phyloP scores from a whole-genome alignment of 1,140 invertebrate genomes.

The Drosophila carrolli region DNA sequence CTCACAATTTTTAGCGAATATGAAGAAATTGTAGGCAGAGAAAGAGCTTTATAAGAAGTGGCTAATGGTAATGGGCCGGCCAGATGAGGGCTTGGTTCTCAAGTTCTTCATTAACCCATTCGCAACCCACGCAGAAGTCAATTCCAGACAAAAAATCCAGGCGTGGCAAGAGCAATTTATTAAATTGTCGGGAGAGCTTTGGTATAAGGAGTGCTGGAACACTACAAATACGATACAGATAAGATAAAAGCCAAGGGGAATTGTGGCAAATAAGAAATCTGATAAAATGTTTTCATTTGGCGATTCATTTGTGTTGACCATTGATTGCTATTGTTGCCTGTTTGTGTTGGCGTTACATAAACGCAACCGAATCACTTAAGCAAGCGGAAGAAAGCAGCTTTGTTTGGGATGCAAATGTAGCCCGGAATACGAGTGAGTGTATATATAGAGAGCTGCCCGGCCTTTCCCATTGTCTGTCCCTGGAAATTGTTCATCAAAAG shows the following conservation, averaged over 20 bases:
- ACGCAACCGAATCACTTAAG: slow-evolving; percentile 40
- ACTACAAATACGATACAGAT: slow-evolving; percentile 10
- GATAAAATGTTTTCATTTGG: slow-evolving; percentile 39
- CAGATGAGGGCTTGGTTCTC: slow-evolving; percentile 31
- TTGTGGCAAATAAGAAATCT: slow-evolving; percentile 27
- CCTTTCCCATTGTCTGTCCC: slow-evolving; percentile 55
- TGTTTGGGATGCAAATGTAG: slow-evolving; percentile 54
- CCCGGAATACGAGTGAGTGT: background rate
- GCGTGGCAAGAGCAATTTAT: slow-evolving; percentile 52
- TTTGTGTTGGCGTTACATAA: slow-evolving; percentile 38
- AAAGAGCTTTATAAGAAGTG: slow-evolving; percentile 16
- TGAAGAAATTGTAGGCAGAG: slow-evolving; percentile 9
- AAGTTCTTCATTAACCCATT: slow-evolving; percentile 47
- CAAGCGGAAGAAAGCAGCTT: slow-evolving; percentile 43
- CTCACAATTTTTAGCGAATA: slow-evolving; percentile 21
- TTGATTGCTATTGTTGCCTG: slow-evolving; percentile 35
- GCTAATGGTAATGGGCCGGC: slow-evolving; percentile 24
- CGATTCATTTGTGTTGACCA: slow-evolving; percentile 36
- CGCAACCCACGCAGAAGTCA: slow-evolving; percentile 36
- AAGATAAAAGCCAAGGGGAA: slow-evolving; percentile 30
- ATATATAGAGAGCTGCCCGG: slow-evolving; percentile 37
- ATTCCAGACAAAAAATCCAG: slow-evolving; percentile 11
- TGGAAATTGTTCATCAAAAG: slow-evolving; percentile 70
- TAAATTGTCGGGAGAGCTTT: slow-evolving; percentile 39
- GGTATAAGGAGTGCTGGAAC: slow-evolving; percentile 10